phyloP scores from a whole-genome alignment of 2,888 invertebrate species.

The Ctena decussata region DNA sequence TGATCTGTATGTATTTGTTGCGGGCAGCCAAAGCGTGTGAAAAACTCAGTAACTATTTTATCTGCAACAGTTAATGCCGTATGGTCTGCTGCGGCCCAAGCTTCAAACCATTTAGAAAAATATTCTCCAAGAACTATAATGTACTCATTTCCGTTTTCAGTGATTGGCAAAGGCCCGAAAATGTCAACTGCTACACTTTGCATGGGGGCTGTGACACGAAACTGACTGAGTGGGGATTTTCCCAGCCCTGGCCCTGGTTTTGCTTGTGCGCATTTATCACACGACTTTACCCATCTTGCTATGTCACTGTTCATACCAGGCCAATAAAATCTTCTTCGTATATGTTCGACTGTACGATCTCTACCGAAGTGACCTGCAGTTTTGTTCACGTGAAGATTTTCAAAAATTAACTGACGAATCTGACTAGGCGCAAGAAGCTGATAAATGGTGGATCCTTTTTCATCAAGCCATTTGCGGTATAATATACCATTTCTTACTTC shows the following conservation, averaged over 20 bases:
- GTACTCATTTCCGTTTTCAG: slow-evolving; percentile 55
- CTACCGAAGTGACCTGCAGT: slow-evolving; percentile 62
- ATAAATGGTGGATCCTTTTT: neutral
- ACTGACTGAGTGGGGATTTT: slow-evolving; percentile 44
- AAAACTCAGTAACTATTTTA: slow-evolving; percentile 53
- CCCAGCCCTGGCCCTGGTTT: slow-evolving; percentile 56
- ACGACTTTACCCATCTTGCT: slow-evolving; percentile 46
- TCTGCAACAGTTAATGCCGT: slow-evolving; percentile 61
- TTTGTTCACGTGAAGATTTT: neutral
- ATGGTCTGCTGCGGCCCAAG: slow-evolving; percentile 49
- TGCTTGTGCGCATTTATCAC: slow-evolving; percentile 47
- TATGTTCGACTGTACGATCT: slow-evolving; percentile 53
- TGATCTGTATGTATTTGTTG: slow-evolving; percentile 61
- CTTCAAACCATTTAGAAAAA: slow-evolving; percentile 63
- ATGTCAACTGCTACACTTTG: slow-evolving; percentile 60
- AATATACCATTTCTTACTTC: neutral
- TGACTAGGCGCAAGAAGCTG: neutral
- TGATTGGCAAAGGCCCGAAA: slow-evolving; percentile 64
- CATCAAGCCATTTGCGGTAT: neutral
- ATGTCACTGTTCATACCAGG: slow-evolving; percentile 46
- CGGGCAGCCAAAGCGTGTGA: slow-evolving; percentile 56
- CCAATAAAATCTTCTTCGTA: slow-evolving; percentile 60
- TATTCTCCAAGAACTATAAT: no score
- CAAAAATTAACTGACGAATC: neutral
- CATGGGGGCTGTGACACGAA: slow-evolving; percentile 29